Conservation (phyloP, 1,140 invertebrate genomes). For the Drosophila sproati region DNA sequence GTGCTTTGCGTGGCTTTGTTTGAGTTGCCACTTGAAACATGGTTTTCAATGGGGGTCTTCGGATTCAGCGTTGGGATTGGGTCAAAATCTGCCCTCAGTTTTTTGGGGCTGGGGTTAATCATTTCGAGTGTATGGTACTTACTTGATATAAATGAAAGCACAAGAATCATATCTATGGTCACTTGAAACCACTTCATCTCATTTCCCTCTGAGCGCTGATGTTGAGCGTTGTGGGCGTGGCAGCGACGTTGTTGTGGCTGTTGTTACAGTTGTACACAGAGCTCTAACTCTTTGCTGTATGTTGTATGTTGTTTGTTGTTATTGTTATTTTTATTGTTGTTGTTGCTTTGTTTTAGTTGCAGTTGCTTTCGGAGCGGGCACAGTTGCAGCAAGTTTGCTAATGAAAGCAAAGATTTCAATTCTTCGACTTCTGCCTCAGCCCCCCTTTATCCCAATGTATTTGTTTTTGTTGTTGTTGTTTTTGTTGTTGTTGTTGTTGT, state of each 20-base stretch:
- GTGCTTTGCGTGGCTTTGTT: constrained; percentile 65
- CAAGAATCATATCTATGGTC: constrained; percentile 84
- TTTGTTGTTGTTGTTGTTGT: constrained; percentile 48
- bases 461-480: constrained; percentile 30
- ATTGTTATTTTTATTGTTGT: neutral
- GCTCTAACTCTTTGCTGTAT: constrained; percentile 6
- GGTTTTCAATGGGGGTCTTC: constrained; percentile 4
- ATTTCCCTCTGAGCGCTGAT: constrained; percentile 78
- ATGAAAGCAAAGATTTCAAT: neutral
- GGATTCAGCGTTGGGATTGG: neutral
- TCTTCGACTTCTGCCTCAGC: neutral
- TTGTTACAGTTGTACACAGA: constrained; percentile 34
- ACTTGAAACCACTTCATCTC: constrained; percentile 84
- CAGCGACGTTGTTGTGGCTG: constrained; percentile 40
- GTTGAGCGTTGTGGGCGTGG: constrained; percentile 44
- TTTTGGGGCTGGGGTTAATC: constrained; percentile 47
- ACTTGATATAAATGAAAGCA: constrained; percentile 84
- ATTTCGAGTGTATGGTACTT: constrained; percentile 62
- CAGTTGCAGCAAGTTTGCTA: constrained; percentile 7
- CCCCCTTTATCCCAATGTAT: constrained; percentile 2
- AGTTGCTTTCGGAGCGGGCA: constrained; percentile 1
- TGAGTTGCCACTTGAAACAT: constrained; percentile 59
- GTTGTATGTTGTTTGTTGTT: constrained; percentile 11
- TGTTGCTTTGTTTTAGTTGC: constrained; percentile 14
- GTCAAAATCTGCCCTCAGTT: constrained; percentile 1